Conservation (phyloP, 2,113 vertebrate species). For the Planiliza haematocheilus region DNA sequence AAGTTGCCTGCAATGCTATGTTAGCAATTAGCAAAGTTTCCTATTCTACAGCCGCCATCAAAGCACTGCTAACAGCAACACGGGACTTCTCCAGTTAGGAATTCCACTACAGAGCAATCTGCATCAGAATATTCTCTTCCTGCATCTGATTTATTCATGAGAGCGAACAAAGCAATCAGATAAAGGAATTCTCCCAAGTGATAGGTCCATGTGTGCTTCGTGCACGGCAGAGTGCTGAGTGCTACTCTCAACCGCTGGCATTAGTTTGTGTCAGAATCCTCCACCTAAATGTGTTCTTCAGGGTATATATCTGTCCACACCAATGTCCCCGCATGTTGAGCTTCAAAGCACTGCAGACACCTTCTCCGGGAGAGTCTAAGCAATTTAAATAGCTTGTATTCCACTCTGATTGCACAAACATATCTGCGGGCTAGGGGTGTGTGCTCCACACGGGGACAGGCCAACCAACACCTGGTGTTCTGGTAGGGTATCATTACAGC, state of each 20-base stretch:
- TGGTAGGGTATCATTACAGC: constrained; percentile 57
- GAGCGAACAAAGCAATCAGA: constrained; percentile 73
- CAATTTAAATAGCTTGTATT: constrained; percentile 47
- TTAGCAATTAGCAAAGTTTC: constrained; percentile 46
- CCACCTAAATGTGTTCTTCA: constrained; percentile 35
- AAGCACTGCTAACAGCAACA: constrained; percentile 39
- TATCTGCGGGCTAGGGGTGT: background rate
- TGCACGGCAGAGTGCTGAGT: constrained; percentile 44
- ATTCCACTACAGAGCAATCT: constrained; percentile 59
- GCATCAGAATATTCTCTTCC: constrained; percentile 63
- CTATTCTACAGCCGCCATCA: constrained; percentile 46
- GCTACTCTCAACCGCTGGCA: constrained; percentile 37
- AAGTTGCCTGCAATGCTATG: background rate
- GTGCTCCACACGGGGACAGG: constrained; percentile 5
- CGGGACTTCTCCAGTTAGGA: constrained; percentile 40
- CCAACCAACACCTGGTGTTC: constrained; percentile 57
- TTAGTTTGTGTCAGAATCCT: constrained; percentile 47
- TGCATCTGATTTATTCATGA: constrained; percentile 77
- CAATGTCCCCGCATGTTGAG: constrained; percentile 32
- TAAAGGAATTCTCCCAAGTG: constrained; percentile 67
- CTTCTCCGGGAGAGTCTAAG: constrained; percentile 28
- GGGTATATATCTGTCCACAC: constrained; percentile 33
- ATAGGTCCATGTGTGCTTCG: constrained; percentile 65
- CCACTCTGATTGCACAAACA: constrained; percentile 55
- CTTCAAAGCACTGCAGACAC: constrained; percentile 44